A percentile compares a stretch with the other conserved stretches of the same genome.
Conservation (phyloP, 2,797 vertebrate species). For the Spinus olivaceus region DNA sequence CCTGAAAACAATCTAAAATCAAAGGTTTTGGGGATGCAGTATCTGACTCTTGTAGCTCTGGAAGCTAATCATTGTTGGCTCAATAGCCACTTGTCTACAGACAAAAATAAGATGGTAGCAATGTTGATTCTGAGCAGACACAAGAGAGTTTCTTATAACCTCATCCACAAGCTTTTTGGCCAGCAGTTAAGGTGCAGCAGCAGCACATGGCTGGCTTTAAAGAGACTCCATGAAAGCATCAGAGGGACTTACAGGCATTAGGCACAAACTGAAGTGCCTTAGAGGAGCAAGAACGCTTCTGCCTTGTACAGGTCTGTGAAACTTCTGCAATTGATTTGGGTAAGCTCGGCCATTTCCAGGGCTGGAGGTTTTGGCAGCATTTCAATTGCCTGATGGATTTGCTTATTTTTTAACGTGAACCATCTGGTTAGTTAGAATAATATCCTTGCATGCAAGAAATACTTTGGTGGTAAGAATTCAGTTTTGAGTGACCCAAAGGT, state of each 20-base stretch:
- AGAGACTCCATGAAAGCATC: background rate
- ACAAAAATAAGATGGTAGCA: background rate
- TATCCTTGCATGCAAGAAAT: slow-evolving; percentile 10
- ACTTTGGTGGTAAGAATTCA: background rate
- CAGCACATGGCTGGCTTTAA: background rate
- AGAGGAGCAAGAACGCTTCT: background rate
- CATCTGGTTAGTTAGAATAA: slow-evolving; percentile 15
- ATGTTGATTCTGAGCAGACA: background rate
- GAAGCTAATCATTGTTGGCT: background rate
- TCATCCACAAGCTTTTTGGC: background rate
- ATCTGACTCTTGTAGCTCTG: background rate
- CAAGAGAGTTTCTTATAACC: background rate
- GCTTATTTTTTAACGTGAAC: slow-evolving; percentile 13
- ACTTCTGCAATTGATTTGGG: background rate
- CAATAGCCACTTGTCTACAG: background rate
- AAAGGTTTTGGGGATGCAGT: background rate
- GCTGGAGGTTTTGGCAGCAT: background rate
- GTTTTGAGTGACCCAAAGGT: slow-evolving; percentile 4
- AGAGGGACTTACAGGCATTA: background rate
- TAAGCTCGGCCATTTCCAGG: background rate
- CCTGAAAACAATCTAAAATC: background rate
- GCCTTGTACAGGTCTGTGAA: background rate
- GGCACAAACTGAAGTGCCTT: background rate
- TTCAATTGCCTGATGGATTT: background rate
- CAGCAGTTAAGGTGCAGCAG: background rate